Evolutionary conservation across 2,113 vertebrate species (phyloP).

Genomic region (Malurus cyaneus): DNA sequence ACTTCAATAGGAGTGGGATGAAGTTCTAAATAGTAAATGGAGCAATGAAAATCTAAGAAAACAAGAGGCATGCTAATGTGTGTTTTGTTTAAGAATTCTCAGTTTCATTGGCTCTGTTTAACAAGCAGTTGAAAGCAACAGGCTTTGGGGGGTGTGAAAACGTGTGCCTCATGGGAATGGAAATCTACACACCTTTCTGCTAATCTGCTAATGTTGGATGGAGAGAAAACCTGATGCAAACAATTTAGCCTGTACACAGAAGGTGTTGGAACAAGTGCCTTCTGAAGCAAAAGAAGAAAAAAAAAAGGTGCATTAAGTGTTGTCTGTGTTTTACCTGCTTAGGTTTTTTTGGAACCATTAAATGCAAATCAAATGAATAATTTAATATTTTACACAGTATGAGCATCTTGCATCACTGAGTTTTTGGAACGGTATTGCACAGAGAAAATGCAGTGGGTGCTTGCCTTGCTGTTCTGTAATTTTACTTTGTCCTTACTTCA

Average conservation of each 20-base stretch:
- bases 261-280: not conserved
- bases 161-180: not conserved
- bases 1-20: constrained; percentile 11
- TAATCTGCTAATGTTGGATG: not conserved
- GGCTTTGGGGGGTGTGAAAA: not conserved
- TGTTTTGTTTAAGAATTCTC: constrained; percentile 45
- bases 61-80: constrained; percentile 16
- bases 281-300: not conserved
- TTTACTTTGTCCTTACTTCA: constrained; percentile 26
- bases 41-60: constrained; percentile 39
- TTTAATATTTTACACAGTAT: constrained; percentile 48
- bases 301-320: not conserved
- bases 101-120: not conserved
- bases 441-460: constrained; percentile 29
- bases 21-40: constrained; percentile 36
- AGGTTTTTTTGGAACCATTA: constrained; percentile 32
- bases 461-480: constrained; percentile 55
- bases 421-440: constrained; percentile 42
- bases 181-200: not conserved
- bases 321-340: constrained; percentile 9
- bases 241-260: not conserved
- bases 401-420: constrained; percentile 47
- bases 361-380: constrained; percentile 60
- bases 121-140: not conserved
- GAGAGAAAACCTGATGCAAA: not conserved